Base-by-base conservation (phyloP, 2,888 invertebrate species). In the Germaria angustata region DNA sequence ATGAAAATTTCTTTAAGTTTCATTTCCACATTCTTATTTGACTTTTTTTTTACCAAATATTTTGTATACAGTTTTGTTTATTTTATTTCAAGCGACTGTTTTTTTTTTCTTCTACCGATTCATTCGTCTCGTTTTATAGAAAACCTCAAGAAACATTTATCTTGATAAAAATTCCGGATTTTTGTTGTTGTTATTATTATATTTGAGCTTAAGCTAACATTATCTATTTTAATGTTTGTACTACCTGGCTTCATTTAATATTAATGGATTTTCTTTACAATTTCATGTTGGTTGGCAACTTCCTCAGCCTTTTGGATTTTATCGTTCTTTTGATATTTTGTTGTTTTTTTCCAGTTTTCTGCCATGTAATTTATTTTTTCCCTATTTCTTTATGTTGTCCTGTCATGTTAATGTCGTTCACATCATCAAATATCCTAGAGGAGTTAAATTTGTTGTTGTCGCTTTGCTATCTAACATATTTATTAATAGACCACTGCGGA, bases 331-430 rank as follows among this genome's bases (percentile, higher is more conserved):
- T n/a, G n/a, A n/a, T n/a, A n/a, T n/a, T n/a, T n/a, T n/a, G n/a
- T n/a, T 20, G 46, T 34, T 36, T 22, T 15, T 28, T 28, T 32
- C 44, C 20, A 32, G 44, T 73, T 68, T 71, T 49, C 36, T 71
- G 49, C 61, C 72, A 61, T 72, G 39, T 61, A 59, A 24, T 73
- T 55, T 75, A 44, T 65, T 49, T 53, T 24, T 73, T 66, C 51
- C 44, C 9, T 65, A 55, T 36, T 63, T 75, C 32, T 75, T 32
- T 75, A 75, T 79, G 75, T 75, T 79, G 82, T 79, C 82, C 82
- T 82, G 82, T 82, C 82, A 82, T 82, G 82, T 82, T 79, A 82
- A 82, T 82, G 82, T 82, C 79, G 46, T 79, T 76, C 79, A 82
- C 82, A 82, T 82, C 79, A 76, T 82, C 79, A 82, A 79, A 82